Conservation (phyloP, 1,140 invertebrate genomes). For the Adelges cooleyi region DNA sequence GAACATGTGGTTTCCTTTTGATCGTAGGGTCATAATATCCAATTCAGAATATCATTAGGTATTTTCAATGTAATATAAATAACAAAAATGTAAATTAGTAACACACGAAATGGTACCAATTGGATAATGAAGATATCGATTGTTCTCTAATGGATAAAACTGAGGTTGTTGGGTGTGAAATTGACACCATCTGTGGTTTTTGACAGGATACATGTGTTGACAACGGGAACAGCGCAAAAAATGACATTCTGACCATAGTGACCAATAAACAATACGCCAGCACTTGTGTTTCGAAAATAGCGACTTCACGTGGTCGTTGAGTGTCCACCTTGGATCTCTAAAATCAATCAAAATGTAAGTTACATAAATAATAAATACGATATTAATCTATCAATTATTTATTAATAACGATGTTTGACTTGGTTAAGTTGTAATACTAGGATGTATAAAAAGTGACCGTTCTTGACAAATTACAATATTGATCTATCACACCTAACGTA, state of each 20-base stretch:
- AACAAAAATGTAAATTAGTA: too few relatives aligned
- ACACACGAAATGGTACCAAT: constrained; percentile 44
- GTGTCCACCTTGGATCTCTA: constrained; percentile 66
- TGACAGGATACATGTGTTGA: constrained; percentile 59
- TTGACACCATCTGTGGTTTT: constrained; percentile 51
- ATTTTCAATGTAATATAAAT: too few relatives aligned
- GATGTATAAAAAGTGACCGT: too few relatives aligned
- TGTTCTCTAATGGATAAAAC: constrained; percentile 57
- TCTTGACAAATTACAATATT: too few relatives aligned
- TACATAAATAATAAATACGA: too few relatives aligned
- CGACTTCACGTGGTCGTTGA: constrained; percentile 66
- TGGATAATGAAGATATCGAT: constrained; percentile 47
- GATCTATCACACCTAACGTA: too few relatives aligned
- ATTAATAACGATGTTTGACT: too few relatives aligned
- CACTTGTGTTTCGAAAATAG: constrained; percentile 64
- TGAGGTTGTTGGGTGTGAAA: constrained; percentile 65
- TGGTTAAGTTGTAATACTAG: too few relatives aligned
- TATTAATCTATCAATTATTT: background rate
- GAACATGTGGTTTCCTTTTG: too few relatives aligned
- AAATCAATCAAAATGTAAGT: constrained; percentile 27
- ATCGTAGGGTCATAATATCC: too few relatives aligned
- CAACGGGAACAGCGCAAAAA: constrained; percentile 65
- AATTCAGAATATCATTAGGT: too few relatives aligned
- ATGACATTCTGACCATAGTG: constrained; percentile 77
- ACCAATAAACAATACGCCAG: constrained; percentile 87